Conservation (phyloP, 2,888 invertebrate genomes). For the Drosophila demipolita region DNA sequence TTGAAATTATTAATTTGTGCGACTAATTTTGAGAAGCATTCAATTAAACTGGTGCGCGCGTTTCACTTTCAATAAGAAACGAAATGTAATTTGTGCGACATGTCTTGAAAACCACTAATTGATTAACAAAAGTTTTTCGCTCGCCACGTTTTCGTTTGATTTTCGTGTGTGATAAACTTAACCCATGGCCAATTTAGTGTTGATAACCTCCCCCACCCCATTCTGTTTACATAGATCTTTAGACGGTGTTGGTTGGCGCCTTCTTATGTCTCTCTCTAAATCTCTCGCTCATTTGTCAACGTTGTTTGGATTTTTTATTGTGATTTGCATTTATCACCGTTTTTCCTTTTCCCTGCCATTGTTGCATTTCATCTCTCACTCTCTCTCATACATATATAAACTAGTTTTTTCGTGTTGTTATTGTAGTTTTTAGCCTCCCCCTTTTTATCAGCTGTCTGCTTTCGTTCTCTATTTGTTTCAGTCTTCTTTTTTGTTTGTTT, state of each 20-base stretch:
- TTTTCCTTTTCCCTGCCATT: slow-evolving; percentile 59
- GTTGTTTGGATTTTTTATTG: slow-evolving; percentile 35
- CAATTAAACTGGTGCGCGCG: slow-evolving; percentile 15
- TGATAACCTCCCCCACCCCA: slow-evolving; percentile 12
- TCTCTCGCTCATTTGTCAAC: slow-evolving; percentile 40
- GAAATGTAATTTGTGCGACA: slow-evolving; percentile 15
- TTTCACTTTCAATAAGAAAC: slow-evolving; percentile 12
- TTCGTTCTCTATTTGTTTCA: slow-evolving; percentile 17
- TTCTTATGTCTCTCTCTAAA: slow-evolving; percentile 24
- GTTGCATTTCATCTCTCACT: slow-evolving; percentile 38
- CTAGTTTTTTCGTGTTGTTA: slow-evolving; percentile 70
- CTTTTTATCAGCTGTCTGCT: slow-evolving; percentile 34
- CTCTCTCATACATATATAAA: slow-evolving; percentile 37
- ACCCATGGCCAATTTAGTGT: slow-evolving; percentile 51
- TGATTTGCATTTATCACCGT: slow-evolving; percentile 44
- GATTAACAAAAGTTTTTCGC: slow-evolving; percentile 37
- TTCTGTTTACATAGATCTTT: slow-evolving; percentile 15
- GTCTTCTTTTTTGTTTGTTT: background rate
- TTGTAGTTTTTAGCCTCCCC: slow-evolving; percentile 34
- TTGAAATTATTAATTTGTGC: slow-evolving; percentile 37
- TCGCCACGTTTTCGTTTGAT: slow-evolving; percentile 41
- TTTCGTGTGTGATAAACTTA: slow-evolving; percentile 21
- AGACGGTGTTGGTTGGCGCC: slow-evolving; percentile 46
- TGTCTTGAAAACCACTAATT: slow-evolving; percentile 20
- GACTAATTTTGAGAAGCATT: slow-evolving; percentile 39